These are phyloP conservation scores for Gymnocypris eckloni DNA, from an alignment of 2,797 vertebrate genomes.

Conservation along the genomic window DNA sequence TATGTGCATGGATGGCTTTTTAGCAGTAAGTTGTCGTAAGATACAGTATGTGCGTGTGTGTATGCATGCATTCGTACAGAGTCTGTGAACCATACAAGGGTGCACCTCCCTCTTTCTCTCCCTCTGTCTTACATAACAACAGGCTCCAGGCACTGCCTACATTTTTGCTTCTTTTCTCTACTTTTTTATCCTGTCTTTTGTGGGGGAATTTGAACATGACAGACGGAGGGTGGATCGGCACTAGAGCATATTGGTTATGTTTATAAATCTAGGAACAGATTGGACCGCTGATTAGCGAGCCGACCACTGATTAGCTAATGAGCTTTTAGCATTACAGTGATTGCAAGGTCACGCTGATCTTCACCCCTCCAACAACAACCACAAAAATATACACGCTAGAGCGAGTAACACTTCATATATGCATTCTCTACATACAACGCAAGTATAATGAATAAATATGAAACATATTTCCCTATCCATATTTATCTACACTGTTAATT, in stretches of 20 bases:
- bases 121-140: conserved; percentile 76
- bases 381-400: conserved; percentile 35
- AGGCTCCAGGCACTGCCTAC: conserved; percentile 77
- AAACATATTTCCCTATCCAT: not conserved
- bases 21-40: conserved; percentile 38
- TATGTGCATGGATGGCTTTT: conserved; percentile 46
- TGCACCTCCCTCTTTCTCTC: conserved; percentile 67
- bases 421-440: not conserved
- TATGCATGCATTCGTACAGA: conserved; percentile 56
- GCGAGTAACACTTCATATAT: not conserved
- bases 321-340: conserved; percentile 54
- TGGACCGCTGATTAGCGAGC: conserved; percentile 32
- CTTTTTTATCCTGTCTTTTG: conserved; percentile 59
- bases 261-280: conserved; percentile 52
- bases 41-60: conserved; percentile 41
- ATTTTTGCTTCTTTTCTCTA: conserved; percentile 56
- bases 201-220: conserved; percentile 55
- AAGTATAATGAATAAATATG: not conserved
- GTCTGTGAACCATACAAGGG: conserved; percentile 69
- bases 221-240: conserved; percentile 49
- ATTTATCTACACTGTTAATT: not conserved
- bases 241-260: conserved; percentile 47
- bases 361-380: conserved; percentile 48
- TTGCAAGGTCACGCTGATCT: conserved; percentile 52
- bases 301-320: conserved; percentile 50